phyloP scores from a whole-genome alignment of 2,113 vertebrate species.

The Thermophis baileyi region DNA sequence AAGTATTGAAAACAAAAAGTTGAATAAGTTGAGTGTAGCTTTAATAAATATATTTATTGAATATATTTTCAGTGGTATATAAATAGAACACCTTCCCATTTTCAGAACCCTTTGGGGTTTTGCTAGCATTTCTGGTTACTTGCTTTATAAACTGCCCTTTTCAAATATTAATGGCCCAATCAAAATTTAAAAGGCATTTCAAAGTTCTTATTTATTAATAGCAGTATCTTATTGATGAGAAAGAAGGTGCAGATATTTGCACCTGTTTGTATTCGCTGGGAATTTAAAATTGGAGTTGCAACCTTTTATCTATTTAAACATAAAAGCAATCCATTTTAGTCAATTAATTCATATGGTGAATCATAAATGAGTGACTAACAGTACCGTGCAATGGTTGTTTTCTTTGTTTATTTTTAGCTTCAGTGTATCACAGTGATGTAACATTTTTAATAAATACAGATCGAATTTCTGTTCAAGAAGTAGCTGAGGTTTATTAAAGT shows the following conservation, averaged over 20 bases:
- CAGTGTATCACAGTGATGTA: background rate
- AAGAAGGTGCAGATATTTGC: conserved; percentile 44
- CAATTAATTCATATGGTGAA: background rate
- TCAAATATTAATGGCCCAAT: conserved; percentile 49
- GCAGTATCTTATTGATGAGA: conserved; percentile 30
- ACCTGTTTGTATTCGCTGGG: conserved; percentile 16
- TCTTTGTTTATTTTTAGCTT: background rate
- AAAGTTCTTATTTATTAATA: conserved; percentile 34
- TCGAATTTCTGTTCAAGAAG: background rate
- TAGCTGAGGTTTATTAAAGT: background rate
- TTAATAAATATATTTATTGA: background rate
- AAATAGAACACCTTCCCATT: conserved; percentile 2
- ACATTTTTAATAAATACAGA: background rate
- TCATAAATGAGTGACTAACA: background rate
- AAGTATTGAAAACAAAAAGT: background rate
- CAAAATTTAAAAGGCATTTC: conserved; percentile 49
- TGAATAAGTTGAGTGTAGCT: background rate
- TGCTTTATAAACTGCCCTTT: conserved; percentile 39
- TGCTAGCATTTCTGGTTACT: conserved; percentile 29
- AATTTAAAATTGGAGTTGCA: background rate
- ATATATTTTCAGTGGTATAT: background rate
- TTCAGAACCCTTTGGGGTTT: background rate
- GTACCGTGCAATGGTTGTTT: background rate
- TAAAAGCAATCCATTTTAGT: conserved; percentile 8
- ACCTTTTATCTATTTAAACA: background rate